Evolutionary conservation across 1,140 invertebrate genomes (phyloP), one percentile per base, ranked within the genome.

Genomic region (Conus ventricosus): DNA sequence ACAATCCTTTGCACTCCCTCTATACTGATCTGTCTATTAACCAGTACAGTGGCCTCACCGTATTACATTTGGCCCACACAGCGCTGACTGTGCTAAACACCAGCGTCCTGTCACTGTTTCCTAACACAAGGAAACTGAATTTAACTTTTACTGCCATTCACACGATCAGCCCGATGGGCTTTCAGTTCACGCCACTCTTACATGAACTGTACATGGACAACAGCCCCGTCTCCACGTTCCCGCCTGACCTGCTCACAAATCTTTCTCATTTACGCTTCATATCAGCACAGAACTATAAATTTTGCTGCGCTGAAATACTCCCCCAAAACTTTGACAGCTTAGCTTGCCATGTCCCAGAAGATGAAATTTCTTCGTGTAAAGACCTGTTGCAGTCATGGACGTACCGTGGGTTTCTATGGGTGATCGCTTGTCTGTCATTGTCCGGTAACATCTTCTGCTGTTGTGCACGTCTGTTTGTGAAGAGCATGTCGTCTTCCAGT

Each of bases 291-390:
- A 81, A 80, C 5, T 91, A 88, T 57, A 85, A 78, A n/a, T 60
- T 92, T 27, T 92, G 92, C 67, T 92, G 92, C 75, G 60, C 54
- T 23, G 53, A 67, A 5, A 63, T 88, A 5, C 89, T 89, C 82
- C 90, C 90, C 25, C 13, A 63, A 4, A 27, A 71, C 20, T 88
- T 91, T 25, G 25, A 88, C 23, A 51, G 0, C 8, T 10, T 13
- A 13, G 53, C 7, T 8, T 89, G 89, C 71, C 63, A 78, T 67
- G 89, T 86, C n/a, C 89, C 89, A 6, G 39, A 85, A 15, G 83
- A 89, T 55, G 89, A 90, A 81, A 88, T 92, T 75, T 92, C 92
- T 7, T 92, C 92, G 1, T 92, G 92, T 80, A 82, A 87, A 17
- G 88, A 92, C 53, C 67, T 92, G 55, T 85, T 92, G 39, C 75